Conservation (phyloP, 2,113 vertebrate species). For the Pundamilia nyererei region DNA sequence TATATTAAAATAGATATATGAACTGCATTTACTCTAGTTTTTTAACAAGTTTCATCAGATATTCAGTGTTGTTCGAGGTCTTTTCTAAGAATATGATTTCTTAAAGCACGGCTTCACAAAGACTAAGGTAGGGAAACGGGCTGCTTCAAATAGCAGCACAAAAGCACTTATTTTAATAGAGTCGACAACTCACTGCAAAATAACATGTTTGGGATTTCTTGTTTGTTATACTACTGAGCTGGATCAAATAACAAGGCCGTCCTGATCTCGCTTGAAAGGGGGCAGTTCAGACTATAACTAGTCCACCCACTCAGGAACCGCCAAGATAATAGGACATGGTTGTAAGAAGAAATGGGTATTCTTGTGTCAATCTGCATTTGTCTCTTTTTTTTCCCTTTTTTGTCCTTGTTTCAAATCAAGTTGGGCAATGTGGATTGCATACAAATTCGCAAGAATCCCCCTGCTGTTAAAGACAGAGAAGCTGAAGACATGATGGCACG, state of each 20-base stretch:
- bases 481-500: not conserved
- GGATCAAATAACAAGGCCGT: not conserved
- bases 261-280: not conserved
- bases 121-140: not conserved
- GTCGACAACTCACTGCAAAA: not conserved
- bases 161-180: not conserved
- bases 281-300: not conserved
- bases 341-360: not conserved
- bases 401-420: not conserved
- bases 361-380: not conserved
- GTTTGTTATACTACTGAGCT: not conserved
- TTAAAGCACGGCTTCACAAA: not conserved
- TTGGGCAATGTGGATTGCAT: not conserved
- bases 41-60: not conserved
- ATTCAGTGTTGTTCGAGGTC: not conserved
- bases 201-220: not conserved
- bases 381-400: not conserved
- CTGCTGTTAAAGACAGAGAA: not conserved
- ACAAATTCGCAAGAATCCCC: not conserved
- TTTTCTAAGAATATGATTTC: not conserved
- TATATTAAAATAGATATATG: not conserved
- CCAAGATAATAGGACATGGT: not conserved
- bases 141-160: not conserved
- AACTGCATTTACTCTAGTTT: not conserved
- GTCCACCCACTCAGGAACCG: not conserved